Evolutionary conservation across 1,140 invertebrate genomes (phyloP), one percentile per base, ranked within the genome.

Genomic region (Cotesia vestalis): DNA sequence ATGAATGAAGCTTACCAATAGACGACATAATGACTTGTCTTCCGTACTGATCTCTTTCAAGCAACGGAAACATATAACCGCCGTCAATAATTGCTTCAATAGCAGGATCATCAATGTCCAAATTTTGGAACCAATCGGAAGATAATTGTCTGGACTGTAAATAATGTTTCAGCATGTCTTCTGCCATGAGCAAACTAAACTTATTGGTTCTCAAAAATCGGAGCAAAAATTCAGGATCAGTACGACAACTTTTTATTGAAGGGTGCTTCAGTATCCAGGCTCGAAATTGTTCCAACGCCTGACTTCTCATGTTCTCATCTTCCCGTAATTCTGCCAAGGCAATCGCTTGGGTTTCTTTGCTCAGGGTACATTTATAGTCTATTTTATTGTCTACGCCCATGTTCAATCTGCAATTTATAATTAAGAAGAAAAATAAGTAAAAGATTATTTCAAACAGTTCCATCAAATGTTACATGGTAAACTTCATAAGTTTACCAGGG

Each of bases 101-200:
- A 5, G 90, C 89, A 1, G 92, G 89, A 71, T 94, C 91, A 8
- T 91, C 82, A 74, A 90, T 87, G 77, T 95, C 93, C 17, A 96
- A 84, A 60, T 92, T 92, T 72, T 90, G 89, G 85, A 95, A 96
- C 94, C 94, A 96, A 12, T 94, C 89, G 0, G 94, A 93, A 79
- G 94, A 92, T 63, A 94, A 83, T 78, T 94, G 91, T 20, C 94
- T 89, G 69, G 95, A 93, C 5, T 91, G 92, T 12, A 96, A 87
- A 80, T 96, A 97, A n/a, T 92, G 90, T 80, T 96, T 93, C 57
- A 97, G 84, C 90, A 96, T 94, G 60, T 94, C 91, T 78, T 94
- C 93, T 0, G 95, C 93, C 78, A 93, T 88, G 0, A 93, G 93
- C 12, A 96, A 89, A 51, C 93, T 93, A 81, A 95, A 96, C 80